phyloP scores from a whole-genome alignment of 2,113 vertebrate species.

The Pituophis catenifer region DNA sequence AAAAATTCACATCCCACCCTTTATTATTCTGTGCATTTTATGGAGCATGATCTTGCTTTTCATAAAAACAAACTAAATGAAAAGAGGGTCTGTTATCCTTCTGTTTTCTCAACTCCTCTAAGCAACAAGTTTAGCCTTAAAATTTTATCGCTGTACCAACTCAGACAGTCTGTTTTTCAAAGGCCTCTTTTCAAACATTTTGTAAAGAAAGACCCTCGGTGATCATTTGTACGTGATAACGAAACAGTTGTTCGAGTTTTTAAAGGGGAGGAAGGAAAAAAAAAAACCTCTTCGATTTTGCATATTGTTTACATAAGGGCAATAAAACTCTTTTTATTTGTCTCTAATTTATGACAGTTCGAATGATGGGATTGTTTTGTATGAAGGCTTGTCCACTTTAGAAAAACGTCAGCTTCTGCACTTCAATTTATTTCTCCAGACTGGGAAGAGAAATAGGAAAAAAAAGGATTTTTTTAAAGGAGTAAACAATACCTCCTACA shows the following conservation, averaged over 20 bases:
- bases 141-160: not conserved
- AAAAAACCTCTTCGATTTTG: not conserved
- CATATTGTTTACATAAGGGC: not conserved
- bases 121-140: slow-evolving; percentile 5
- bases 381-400: not conserved
- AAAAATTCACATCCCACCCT: not conserved
- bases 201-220: slow-evolving; percentile 18
- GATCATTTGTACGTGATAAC: slow-evolving; percentile 8
- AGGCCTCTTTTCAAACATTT: not conserved
- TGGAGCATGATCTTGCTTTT: not conserved
- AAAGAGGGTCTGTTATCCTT: not conserved
- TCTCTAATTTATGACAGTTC: not conserved
- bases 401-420: not conserved
- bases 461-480: not conserved
- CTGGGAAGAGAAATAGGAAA: not conserved
- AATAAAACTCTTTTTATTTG: not conserved
- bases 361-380: not conserved
- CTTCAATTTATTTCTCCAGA: slow-evolving; percentile 9
- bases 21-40: not conserved
- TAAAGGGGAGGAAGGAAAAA: too few species aligned
- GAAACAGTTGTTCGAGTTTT: not conserved
- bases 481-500: not conserved
- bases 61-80: not conserved
- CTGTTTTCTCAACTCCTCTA: not conserved
- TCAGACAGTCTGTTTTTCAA: not conserved